Percentiles rank a stretch among this genome's conserved stretches.
phyloP scores from a whole-genome alignment of 1,140 invertebrate species.

The Sycophila sp. region DNA sequence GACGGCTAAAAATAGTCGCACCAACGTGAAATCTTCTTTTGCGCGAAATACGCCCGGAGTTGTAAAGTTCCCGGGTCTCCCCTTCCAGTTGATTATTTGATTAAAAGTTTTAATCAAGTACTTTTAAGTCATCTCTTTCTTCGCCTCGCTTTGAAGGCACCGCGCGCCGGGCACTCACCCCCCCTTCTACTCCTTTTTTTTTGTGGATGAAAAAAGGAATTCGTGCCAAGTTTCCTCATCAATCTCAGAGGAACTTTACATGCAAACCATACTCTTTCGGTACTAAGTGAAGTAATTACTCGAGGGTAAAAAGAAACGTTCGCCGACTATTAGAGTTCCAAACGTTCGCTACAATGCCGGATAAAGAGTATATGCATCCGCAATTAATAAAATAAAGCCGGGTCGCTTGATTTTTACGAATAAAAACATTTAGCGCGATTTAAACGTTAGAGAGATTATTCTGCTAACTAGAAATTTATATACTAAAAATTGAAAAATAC shows the following conservation, averaged over 20 bases:
- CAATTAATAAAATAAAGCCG: too few relatives aligned
- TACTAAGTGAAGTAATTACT: constrained; percentile 16
- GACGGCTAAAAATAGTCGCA: background rate
- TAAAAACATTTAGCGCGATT: too few relatives aligned
- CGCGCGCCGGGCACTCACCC: background rate
- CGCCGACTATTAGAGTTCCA: too few relatives aligned
- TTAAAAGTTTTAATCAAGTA: constrained; percentile 32
- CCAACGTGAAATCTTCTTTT: background rate
- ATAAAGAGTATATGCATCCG: too few relatives aligned
- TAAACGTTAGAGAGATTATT: too few relatives aligned
- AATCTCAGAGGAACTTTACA: constrained; percentile 26
- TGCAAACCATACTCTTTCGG: background rate
- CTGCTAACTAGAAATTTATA: too few relatives aligned
- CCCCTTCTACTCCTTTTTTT: background rate
- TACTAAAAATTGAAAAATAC: too few relatives aligned
- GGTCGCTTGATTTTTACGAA: too few relatives aligned
- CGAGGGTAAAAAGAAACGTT: background rate
- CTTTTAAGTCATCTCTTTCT: background rate
- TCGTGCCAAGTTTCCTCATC: constrained; percentile 26
- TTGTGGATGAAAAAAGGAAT: background rate
- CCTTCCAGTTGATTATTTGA: constrained; percentile 17
- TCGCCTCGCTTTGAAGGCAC: background rate
- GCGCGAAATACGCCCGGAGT: background rate
- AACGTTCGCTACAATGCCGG: too few relatives aligned
- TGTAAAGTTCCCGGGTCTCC: background rate